Evolutionary conservation across 2,113 vertebrate genomes (phyloP), one percentile per base, ranked within the genome.

Genomic region (Opisthocomus hoazin): DNA sequence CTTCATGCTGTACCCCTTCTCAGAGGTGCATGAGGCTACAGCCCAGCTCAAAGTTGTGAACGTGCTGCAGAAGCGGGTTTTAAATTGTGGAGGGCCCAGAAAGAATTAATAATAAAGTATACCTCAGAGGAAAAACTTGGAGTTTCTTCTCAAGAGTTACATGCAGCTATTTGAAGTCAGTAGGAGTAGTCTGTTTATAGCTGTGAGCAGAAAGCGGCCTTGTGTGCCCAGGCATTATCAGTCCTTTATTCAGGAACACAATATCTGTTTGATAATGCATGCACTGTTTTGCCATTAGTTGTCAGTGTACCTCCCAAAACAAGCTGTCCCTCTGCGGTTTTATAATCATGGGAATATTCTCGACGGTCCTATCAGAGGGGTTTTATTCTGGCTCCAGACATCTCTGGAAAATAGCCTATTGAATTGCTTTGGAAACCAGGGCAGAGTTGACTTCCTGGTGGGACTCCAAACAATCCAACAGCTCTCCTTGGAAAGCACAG

Each of bases 401-500:
- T 76, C 85, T 95, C 91, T 97, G 96, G 95, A 97, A 97, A 97
- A 97, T 87, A 89, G 37, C 84, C 97, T 92, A 91, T 96, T 98
- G 97, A 98, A 95, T 97, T 66, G 2, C 22, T 8, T 95, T 95
- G 97, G 98, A 98, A 98, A 96, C 93, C 76, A 88, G 97, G 96
- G 93, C 96, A 97, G 96, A 96, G 97, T 91, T 98, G 93, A 97
- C 95, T 98, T 98, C 98, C 98, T 97, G 96, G 86, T 81, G 83
- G 83, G 85, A 82, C 95, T 96, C 87, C 84, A 96, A 98, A 97
- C 90, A 97, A 96, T 97, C 90, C 91, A 89, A 82, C 75, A 76
- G 74, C 63, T 94, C 73, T 93, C 92, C 70, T 83, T 89, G 93
- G 94, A 90, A 96, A 96, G 93, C 96, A 94, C 96, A 97, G 93